Conservation (phyloP, 1,140 invertebrate species). For the Pseudomyrmex sp. region DNA sequence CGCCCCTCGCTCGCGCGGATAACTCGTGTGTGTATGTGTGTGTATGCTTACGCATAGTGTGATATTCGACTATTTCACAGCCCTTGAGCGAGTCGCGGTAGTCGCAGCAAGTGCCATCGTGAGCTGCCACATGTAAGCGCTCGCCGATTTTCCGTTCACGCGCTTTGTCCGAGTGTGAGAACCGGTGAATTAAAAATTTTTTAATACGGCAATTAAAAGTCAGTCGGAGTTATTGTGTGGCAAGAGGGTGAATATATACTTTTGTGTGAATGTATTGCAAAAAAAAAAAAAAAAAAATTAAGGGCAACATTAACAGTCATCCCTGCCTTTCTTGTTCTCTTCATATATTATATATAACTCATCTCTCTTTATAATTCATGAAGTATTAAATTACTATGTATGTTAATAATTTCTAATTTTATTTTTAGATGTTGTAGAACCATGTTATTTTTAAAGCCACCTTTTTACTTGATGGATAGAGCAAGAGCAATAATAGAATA, state of each 20-base stretch:
- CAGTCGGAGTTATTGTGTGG: neutral
- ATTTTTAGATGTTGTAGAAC: neutral
- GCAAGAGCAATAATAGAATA: neutral
- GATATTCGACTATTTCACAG: slow-evolving; percentile 5
- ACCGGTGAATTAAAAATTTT: neutral
- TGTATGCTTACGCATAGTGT: neutral
- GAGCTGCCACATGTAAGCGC: slow-evolving; percentile 27
- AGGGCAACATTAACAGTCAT: neutral
- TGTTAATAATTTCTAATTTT: neutral
- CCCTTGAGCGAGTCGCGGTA: neutral
- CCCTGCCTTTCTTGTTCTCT: no score
- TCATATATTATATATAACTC: no score
- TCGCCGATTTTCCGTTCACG: slow-evolving; percentile 14
- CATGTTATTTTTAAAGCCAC: neutral
- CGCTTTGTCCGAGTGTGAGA: neutral
- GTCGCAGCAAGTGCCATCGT: slow-evolving; percentile 22
- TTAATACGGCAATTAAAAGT: neutral
- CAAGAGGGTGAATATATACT: no score
- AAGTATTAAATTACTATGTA: neutral
- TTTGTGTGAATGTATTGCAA: no score
- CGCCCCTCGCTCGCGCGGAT: slow-evolving; percentile 2
- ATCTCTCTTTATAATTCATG: no score
- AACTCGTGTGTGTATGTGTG: neutral
- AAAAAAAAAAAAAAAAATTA: neutral
- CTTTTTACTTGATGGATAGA: neutral